Conservation (phyloP, 2,113 vertebrate genomes). For the Opisthocomus hoazin region DNA sequence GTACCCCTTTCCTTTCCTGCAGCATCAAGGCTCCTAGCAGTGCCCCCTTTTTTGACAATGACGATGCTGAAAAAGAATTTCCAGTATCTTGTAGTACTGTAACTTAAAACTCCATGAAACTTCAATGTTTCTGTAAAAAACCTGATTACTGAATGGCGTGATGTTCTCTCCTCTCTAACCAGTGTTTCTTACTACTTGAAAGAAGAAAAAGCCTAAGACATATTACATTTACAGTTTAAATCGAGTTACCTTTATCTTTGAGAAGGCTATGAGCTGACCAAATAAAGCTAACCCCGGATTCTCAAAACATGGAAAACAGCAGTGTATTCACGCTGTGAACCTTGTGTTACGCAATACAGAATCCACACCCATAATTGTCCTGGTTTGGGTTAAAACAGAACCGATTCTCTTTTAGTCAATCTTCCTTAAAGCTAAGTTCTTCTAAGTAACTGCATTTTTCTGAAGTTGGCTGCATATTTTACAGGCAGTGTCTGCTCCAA, state of each 20-base stretch:
- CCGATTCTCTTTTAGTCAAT: too few relatives aligned
- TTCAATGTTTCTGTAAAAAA: not conserved
- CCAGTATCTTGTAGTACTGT: not conserved
- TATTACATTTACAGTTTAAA: not conserved
- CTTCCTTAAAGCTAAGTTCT: too few relatives aligned
- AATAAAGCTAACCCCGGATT: not conserved
- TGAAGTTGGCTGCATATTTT: too few relatives aligned
- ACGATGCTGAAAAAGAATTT: not conserved
- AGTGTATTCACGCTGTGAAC: not conserved
- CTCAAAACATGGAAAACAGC: not conserved
- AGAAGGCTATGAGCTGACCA: not conserved
- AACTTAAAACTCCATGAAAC: not conserved
- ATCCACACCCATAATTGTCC: not conserved
- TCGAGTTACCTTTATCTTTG: not conserved
- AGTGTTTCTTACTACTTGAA: not conserved
- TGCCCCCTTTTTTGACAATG: not conserved
- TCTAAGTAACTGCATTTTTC: too few relatives aligned
- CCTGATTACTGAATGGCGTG: not conserved
- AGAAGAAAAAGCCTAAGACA: not conserved
- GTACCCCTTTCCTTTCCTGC: not conserved
- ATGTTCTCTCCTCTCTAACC: not conserved
- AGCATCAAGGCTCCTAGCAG: not conserved
- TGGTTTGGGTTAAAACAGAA: too few relatives aligned
- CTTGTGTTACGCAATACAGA: not conserved
- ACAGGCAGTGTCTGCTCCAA: too few relatives aligned